Evolutionary conservation across 2,113 vertebrate genomes (phyloP).

Genomic region (Megaceryle torquata): DNA sequence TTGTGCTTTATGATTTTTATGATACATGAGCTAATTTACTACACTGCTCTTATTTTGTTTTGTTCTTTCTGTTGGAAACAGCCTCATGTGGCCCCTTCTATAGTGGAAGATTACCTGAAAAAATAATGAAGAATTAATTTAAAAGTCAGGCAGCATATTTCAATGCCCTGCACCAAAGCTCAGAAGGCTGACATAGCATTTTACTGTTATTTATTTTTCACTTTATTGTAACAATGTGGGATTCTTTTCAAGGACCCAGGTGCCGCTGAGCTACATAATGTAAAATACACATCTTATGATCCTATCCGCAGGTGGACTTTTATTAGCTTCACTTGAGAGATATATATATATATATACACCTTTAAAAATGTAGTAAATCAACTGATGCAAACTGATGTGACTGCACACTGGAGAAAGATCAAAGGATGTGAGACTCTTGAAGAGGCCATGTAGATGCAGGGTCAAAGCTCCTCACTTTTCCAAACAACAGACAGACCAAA

Average conservation of each 20-base stretch:
- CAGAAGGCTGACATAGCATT: not conserved
- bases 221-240: not conserved
- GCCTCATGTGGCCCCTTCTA: not conserved
- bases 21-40: slow-evolving; percentile 1
- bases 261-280: not conserved
- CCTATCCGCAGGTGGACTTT: not conserved
- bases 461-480: not conserved
- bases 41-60: not conserved
- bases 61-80: slow-evolving; percentile 6
- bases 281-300: not conserved
- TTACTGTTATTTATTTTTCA: not conserved
- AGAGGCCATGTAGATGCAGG: not conserved
- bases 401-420: not conserved
- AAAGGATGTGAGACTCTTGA: not conserved
- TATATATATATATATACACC: not conserved
- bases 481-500: not conserved
- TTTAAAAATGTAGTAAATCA: not conserved
- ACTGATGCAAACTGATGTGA: not conserved
- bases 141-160: slow-evolving; percentile 13
- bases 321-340: not conserved
- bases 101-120: not conserved
- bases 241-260: not conserved
- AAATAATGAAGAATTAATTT: slow-evolving; percentile 49
- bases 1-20: not conserved
- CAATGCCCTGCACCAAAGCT: not conserved